Conservation (phyloP, 1,140 invertebrate species). For the Panagrolaimus sp. region DNA sequence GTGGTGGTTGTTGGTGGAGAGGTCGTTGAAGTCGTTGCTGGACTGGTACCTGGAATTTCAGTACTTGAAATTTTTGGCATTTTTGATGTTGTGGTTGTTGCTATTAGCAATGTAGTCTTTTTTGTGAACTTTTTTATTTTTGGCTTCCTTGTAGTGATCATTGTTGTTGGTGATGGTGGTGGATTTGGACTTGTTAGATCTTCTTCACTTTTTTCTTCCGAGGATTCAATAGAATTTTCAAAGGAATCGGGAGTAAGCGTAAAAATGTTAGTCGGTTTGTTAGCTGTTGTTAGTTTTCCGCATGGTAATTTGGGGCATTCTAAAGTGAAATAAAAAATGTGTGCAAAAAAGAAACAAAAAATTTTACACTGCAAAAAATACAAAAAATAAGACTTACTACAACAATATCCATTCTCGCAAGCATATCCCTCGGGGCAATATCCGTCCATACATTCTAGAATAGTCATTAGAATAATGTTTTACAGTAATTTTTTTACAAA, state of each 20-base stretch:
- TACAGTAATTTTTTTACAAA: neutral
- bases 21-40: neutral
- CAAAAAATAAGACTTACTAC: conserved; percentile 17
- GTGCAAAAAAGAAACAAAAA: no score
- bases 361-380: neutral
- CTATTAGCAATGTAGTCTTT: neutral
- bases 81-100: neutral
- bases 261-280: conserved; percentile 3
- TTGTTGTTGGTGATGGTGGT: neutral
- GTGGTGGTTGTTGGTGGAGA: neutral
- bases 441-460: conserved; percentile 30
- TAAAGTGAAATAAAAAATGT: no score
- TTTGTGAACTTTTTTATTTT: neutral
- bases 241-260: neutral
- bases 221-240: neutral
- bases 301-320: neutral
- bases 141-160: neutral
- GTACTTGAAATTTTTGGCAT: neutral
- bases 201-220: no score
- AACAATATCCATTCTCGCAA: conserved; percentile 34
- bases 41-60: neutral
- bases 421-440: conserved; percentile 30
- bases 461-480: neutral
- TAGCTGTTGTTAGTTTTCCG: neutral
- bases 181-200: no score